These are phyloP conservation scores for Pelochelys cantorii DNA, from an alignment of 2,797 vertebrate genomes.

Conservation along the genomic window DNA sequence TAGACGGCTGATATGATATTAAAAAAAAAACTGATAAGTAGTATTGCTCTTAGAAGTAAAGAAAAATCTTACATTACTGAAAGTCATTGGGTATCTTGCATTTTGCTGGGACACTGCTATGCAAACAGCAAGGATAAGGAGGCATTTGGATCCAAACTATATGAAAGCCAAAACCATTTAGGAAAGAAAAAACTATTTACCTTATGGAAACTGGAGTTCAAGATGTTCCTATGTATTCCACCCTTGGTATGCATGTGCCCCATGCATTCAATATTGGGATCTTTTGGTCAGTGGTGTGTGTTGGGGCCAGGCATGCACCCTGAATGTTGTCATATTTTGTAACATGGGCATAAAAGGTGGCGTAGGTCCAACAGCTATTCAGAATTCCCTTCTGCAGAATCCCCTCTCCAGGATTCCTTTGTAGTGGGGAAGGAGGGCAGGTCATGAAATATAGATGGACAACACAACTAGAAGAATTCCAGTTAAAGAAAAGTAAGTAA, in stretches of 20 bases:
- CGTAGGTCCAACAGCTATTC: neutral
- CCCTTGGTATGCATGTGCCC: neutral
- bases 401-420: neutral
- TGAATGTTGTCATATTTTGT: neutral
- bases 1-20: constrained; percentile 74
- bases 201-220: neutral
- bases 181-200: neutral
- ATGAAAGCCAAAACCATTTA: neutral
- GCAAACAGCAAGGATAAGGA: constrained; percentile 47
- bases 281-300: neutral
- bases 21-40: constrained; percentile 69
- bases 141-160: constrained; percentile 5
- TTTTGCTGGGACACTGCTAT: constrained; percentile 57
- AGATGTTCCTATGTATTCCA: accelerated
- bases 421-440: neutral
- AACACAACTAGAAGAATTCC: neutral
- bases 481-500: neutral
- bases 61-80: constrained; percentile 40
- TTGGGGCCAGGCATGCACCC: neutral
- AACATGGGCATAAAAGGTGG: neutral
- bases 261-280: neutral
- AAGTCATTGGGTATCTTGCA: constrained; percentile 70
- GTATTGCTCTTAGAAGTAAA: constrained; percentile 65
- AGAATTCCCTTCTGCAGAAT: neutral
- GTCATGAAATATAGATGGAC: neutral